Percentiles rank a stretch among this genome's conserved stretches.
Evolutionary conservation across 2,113 vertebrate genomes (phyloP).

Genomic region (Epinephelus moara): DNA sequence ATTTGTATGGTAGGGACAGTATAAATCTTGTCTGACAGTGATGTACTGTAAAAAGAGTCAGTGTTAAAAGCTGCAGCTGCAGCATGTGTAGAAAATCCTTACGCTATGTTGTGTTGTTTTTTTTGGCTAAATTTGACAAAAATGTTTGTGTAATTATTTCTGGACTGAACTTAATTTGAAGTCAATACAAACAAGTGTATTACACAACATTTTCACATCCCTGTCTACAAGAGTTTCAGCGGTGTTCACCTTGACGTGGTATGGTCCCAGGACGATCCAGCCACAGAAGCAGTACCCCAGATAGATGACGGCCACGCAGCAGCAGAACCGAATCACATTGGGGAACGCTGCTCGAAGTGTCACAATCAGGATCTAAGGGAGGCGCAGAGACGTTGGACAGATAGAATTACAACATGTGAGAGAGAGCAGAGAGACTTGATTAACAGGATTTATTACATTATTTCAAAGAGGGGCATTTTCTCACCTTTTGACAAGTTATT

Average conservation of each 20-base stretch:
- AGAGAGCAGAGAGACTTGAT: not conserved
- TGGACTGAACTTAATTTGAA: not conserved
- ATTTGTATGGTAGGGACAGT: not conserved
- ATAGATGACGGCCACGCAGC: slow-evolving; percentile 96
- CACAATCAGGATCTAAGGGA: slow-evolving; percentile 91
- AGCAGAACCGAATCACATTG: slow-evolving; percentile 95
- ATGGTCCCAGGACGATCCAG: slow-evolving; percentile 96
- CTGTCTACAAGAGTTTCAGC: not conserved
- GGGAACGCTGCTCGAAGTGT: slow-evolving; percentile 92
- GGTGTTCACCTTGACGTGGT: slow-evolving; percentile 92
- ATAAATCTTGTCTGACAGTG: not conserved
- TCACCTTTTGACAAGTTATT: not conserved
- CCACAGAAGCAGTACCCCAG: slow-evolving; percentile 98
- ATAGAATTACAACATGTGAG: not conserved
- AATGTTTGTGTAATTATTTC: not conserved
- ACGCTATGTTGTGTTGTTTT: not conserved
- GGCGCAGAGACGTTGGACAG: not conserved
- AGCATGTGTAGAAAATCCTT: not conserved
- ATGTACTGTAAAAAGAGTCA: not conserved
- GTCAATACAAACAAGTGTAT: no score
- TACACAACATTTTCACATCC: not conserved
- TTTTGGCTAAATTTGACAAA: not conserved
- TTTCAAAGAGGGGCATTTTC: slow-evolving; percentile 11
- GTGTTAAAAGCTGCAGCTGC: not conserved
- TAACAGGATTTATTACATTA: not conserved